phyloP scores from a whole-genome alignment of 2,113 vertebrate genomes.

The Sinocyclocheilus rhinocerous region DNA sequence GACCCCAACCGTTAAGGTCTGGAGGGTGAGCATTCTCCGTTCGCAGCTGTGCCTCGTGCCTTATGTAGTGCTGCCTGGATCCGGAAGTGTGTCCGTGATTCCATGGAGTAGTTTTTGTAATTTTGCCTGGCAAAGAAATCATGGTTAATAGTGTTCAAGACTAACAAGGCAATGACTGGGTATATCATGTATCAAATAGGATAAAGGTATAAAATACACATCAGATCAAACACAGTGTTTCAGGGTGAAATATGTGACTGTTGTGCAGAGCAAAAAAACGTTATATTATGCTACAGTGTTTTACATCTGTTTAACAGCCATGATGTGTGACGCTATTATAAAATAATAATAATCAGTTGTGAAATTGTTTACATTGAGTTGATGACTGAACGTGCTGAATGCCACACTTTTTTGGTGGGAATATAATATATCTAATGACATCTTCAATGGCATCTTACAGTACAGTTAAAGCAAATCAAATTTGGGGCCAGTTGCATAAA shows the following conservation, averaged over 20 bases:
- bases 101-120: conserved; percentile 99
- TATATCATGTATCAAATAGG: too few relatives aligned
- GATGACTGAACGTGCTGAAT: too few relatives aligned
- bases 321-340: too few relatives aligned
- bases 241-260: neutral
- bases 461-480: too few relatives aligned
- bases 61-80: conserved; percentile 95
- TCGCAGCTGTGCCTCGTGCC: conserved; percentile 80
- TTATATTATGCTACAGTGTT: too few relatives aligned
- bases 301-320: too few relatives aligned
- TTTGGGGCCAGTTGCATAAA: too few relatives aligned
- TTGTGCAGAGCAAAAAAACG: neutral
- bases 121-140: conserved; percentile 82
- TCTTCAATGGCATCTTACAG: too few relatives aligned
- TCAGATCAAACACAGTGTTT: neutral
- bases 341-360: too few relatives aligned
- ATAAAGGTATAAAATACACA: neutral
- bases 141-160: neutral
- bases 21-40: conserved; percentile 74
- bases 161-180: neutral
- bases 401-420: too few relatives aligned
- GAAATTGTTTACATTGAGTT: too few relatives aligned
- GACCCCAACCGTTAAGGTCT: conserved; percentile 65
- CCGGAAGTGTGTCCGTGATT: conserved; percentile 96
- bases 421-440: too few relatives aligned